Percentiles rank a stretch among this genome's conserved stretches.
Conservation (phyloP, 2,888 invertebrate species). For the Chrysotoxum bicinctum region DNA sequence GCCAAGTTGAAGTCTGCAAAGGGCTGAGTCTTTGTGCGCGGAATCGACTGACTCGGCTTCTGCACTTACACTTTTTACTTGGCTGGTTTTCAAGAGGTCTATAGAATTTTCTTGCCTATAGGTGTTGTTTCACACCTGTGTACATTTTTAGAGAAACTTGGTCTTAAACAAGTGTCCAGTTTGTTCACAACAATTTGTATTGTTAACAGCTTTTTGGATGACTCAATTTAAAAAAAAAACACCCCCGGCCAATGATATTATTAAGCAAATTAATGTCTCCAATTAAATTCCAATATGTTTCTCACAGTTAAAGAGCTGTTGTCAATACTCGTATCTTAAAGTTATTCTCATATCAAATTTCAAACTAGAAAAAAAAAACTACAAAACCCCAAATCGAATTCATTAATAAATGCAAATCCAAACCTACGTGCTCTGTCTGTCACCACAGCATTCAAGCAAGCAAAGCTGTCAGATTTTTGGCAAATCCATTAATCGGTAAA, state of each 20-base stretch:
- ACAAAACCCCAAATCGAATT: slow-evolving; percentile 5
- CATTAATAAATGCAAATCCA: slow-evolving; percentile 58
- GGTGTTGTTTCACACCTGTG: not conserved
- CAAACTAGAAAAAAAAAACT: not conserved
- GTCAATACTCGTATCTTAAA: slow-evolving; percentile 30
- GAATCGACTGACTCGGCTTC: too few species aligned
- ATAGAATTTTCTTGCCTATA: too few species aligned
- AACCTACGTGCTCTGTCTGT: slow-evolving; percentile 58
- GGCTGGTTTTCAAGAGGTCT: too few species aligned
- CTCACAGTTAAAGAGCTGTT: slow-evolving; percentile 3
- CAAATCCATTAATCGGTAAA: slow-evolving; percentile 55
- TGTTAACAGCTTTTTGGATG: not conserved
- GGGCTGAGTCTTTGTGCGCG: too few species aligned
- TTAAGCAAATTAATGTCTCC: slow-evolving; percentile 43
- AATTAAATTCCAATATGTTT: slow-evolving; percentile 50
- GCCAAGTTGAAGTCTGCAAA: too few species aligned
- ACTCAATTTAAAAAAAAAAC: not conserved
- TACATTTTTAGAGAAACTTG: not conserved
- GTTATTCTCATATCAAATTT: slow-evolving; percentile 5
- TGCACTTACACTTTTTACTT: too few species aligned
- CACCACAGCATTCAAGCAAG: slow-evolving; percentile 48
- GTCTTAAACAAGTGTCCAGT: not conserved
- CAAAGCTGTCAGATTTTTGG: slow-evolving; percentile 45
- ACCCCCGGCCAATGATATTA: slow-evolving; percentile 35
- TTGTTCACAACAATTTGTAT: not conserved